Base-by-base conservation (phyloP, 2,888 invertebrate species). In the Encarsia formosa region DNA sequence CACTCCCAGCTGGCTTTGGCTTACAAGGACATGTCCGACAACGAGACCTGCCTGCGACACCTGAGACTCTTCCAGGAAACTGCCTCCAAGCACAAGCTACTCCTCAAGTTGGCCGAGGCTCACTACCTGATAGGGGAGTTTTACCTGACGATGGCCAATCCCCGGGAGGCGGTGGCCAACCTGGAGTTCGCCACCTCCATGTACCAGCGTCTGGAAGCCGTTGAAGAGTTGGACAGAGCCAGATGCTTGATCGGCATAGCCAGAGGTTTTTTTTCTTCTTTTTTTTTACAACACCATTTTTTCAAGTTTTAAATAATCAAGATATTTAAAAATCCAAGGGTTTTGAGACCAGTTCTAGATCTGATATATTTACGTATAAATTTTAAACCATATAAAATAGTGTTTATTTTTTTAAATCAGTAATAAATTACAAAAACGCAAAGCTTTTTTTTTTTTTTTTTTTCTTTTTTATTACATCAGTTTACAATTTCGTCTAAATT, bases 101-200 rank as follows among this genome's bases (percentile, higher is more conserved):
- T 49, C 3, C 41, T 57, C 3, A 65, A 65, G 44, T 57, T 67
- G 3, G 70, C 70, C 3, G 60, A 68, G 18, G 68, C 65, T 15
- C 62, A 69, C 46, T 67, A 60, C 23, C 60, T 61, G 11, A 65
- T 57, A 3, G 70, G 69, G 16, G 64, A 70, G 40, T 60, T 66
- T 54, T 59, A 65, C 23, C 51, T 70, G 19, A 60, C 49, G 26
- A 58, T 52, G 69, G 60, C 45, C 16, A 56, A 56, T 46, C 48
- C 63, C 1, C 52, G 56, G 35, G 39, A 63, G 5, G 65, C 70
- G 4, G 66, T 64, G 4, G 40, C 49, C 4, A 63, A 66, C 55
- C 45, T 70, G 15, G 61, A 65, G 40, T 42, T 46, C 1, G 61
- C 70, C 2, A 57, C 69, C 15, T 40, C 50, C 3, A 16, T 64